A percentile compares a stretch with the other conserved stretches of the same genome.
These are phyloP conservation scores for Nothoprocta pentlandii DNA, from an alignment of 2,113 vertebrate genomes.

Conservation along the genomic window DNA sequence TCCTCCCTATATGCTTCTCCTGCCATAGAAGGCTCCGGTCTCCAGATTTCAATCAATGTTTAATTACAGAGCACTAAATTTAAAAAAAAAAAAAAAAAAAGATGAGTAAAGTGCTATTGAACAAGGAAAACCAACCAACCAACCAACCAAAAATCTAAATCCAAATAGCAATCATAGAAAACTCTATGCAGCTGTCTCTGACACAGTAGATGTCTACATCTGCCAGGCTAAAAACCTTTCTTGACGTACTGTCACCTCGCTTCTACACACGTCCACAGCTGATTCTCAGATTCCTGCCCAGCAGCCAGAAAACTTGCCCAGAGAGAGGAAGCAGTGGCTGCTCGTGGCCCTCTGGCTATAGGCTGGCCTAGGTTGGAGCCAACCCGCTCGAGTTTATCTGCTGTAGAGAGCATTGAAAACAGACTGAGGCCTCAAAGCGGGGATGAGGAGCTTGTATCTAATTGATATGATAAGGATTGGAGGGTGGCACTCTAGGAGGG, in stretches of 20 bases:
- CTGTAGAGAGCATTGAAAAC: rapidly evolving
- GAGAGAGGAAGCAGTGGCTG: not conserved
- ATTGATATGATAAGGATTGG: rapidly evolving
- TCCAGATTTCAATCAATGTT: not conserved
- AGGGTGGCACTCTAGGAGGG: not conserved
- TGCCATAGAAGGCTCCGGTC: not conserved
- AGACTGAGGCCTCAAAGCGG: not conserved
- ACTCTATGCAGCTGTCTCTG: not conserved
- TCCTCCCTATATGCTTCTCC: not conserved
- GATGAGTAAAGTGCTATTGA: not conserved
- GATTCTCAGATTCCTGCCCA: rapidly evolving
- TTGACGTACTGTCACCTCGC: not conserved
- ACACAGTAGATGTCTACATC: not conserved
- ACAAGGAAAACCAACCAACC: not conserved
- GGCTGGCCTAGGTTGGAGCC: not conserved
- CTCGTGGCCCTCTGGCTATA: not conserved
- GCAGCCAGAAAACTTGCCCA: not conserved
- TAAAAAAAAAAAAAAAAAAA: not conserved
- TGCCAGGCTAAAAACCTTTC: not conserved
- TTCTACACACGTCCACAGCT: not conserved
- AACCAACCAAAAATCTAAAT: not conserved
- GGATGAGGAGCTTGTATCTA: rapidly evolving
- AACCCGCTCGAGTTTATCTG: not conserved
- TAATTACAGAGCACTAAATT: slow-evolving; percentile 14
- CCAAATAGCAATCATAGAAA: not conserved